These are phyloP conservation scores for Scaptomyza hsui DNA, from an alignment of 1,140 invertebrate species.

Conservation along the genomic window DNA sequence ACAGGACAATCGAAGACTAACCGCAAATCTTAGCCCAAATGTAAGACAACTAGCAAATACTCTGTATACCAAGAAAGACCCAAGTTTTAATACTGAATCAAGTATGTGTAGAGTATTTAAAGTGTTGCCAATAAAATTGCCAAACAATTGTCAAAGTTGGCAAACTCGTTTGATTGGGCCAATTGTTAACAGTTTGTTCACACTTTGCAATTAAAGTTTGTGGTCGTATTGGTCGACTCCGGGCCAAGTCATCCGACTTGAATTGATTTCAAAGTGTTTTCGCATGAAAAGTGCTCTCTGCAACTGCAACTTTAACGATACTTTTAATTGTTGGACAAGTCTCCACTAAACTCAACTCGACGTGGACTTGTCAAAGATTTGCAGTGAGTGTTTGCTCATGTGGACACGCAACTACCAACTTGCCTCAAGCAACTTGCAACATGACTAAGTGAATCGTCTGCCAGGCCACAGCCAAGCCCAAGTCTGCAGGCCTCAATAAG, in stretches of 20 bases:
- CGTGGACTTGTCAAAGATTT: conserved; percentile 32
- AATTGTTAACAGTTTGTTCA: conserved; percentile 58
- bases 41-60: background rate
- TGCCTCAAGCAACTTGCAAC: background rate
- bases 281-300: conserved; percentile 27
- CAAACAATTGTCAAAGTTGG: conserved; percentile 57
- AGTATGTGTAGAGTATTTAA: background rate
- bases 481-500: background rate
- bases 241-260: background rate
- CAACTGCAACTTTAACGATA: conserved; percentile 52
- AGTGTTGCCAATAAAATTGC: conserved; percentile 23
- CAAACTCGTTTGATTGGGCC: conserved; percentile 65
- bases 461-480: conserved; percentile 17
- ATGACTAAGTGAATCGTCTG: conserved; percentile 48
- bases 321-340: conserved; percentile 66
- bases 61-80: background rate
- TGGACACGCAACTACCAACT: conserved; percentile 20
- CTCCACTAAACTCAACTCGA: conserved; percentile 15
- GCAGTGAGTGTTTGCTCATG: conserved; percentile 34
- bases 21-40: conserved; percentile 6
- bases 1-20: conserved; percentile 11
- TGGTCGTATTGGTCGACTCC: conserved; percentile 37
- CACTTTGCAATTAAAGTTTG: conserved; percentile 74
- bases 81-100: too few relatives aligned
- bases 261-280: conserved; percentile 12